phyloP scores from a whole-genome alignment of 2,113 vertebrate species.

The Sarotherodon lohbergeri region DNA sequence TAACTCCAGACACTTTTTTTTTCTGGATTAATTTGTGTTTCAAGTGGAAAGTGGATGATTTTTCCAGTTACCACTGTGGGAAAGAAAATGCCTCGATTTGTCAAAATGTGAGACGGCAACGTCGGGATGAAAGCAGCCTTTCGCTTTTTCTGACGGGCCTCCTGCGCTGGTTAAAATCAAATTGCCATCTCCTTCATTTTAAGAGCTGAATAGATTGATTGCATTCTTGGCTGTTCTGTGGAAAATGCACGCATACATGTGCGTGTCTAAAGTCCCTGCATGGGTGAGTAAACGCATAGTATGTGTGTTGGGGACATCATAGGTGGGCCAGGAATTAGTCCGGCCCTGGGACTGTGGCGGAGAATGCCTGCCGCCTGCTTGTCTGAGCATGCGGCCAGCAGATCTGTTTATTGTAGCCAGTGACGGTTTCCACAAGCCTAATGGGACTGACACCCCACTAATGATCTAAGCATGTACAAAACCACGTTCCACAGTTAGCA shows the following conservation, averaged over 20 bases:
- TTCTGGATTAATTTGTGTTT: slow-evolving; percentile 30
- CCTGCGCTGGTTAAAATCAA: slow-evolving; percentile 39
- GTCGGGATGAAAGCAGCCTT: background rate
- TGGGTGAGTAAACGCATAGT: slow-evolving; percentile 25
- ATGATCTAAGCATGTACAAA: slow-evolving; percentile 93
- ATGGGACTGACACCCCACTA: slow-evolving; percentile 91
- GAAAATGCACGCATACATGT: slow-evolving; percentile 5
- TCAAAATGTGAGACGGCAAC: slow-evolving; percentile 10
- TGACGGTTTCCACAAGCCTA: slow-evolving; percentile 94
- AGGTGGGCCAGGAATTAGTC: slow-evolving; percentile 51
- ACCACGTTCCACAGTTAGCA: slow-evolving; percentile 84
- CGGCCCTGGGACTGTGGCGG: slow-evolving; percentile 48
- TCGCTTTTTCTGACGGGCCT: slow-evolving; percentile 1
- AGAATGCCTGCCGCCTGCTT: slow-evolving; percentile 76
- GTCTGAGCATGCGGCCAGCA: slow-evolving; percentile 80
- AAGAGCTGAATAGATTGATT: slow-evolving; percentile 27
- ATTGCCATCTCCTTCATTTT: slow-evolving; percentile 9
- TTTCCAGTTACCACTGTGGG: slow-evolving; percentile 29
- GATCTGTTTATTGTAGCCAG: slow-evolving; percentile 93
- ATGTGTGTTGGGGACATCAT: slow-evolving; percentile 49
- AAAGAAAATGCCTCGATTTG: slow-evolving; percentile 30
- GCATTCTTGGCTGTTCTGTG: background rate
- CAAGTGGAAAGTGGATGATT: slow-evolving; percentile 24
- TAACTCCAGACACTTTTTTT: slow-evolving; percentile 24
- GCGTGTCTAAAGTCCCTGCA: background rate